Conservation (phyloP, 1,140 invertebrate genomes). For the Zeugodacus cucurbitae region DNA sequence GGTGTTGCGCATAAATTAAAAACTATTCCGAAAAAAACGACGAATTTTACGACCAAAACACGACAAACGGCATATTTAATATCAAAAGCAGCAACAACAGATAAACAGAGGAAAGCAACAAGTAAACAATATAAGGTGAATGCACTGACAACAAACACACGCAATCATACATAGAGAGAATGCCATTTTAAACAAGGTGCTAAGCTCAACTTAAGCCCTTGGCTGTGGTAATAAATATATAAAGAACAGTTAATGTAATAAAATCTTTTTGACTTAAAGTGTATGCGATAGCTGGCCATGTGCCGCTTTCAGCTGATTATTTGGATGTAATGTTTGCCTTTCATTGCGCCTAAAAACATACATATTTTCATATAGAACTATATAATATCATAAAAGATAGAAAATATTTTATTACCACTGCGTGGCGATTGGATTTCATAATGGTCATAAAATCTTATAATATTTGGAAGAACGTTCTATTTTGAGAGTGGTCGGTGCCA, state of each 20-base stretch:
- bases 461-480: too few relatives aligned
- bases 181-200: not conserved
- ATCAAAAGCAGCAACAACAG: not conserved
- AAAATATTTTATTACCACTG: not conserved
- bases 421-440: not conserved
- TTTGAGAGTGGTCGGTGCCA: too few relatives aligned
- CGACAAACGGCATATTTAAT: not conserved
- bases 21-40: not conserved
- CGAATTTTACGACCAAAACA: not conserved
- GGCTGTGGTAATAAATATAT: not conserved
- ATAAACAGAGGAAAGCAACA: not conserved
- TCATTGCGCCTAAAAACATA: not conserved
- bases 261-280: slow-evolving; percentile 7
- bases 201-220: not conserved
- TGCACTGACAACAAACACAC: not conserved
- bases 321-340: not conserved
- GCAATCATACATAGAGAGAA: not conserved
- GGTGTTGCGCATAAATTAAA: not conserved
- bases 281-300: not conserved
- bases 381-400: not conserved
- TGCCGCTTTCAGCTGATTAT: not conserved
- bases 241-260: not conserved
- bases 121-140: not conserved
- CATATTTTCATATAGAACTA: not conserved
- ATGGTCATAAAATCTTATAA: too few relatives aligned